phyloP scores from a whole-genome alignment of 2,797 vertebrate genomes.

The Muscicapa striata region DNA sequence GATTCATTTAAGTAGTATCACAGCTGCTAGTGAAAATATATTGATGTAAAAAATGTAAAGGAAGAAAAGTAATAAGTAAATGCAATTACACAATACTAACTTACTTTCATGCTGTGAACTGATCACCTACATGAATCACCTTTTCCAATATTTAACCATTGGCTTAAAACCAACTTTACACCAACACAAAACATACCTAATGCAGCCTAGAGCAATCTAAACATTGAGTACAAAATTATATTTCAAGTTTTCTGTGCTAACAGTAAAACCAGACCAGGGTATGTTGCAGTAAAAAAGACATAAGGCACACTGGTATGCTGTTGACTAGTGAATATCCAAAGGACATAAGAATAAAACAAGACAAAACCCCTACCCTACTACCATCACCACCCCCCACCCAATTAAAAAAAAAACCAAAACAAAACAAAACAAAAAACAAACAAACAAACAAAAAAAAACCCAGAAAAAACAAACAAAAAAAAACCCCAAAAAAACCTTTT shows the following conservation, averaged over 20 bases:
- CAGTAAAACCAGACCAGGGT: background rate
- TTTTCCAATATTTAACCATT: background rate
- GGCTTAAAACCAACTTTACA: background rate
- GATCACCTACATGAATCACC: background rate
- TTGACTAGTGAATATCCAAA: background rate
- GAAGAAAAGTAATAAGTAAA: background rate
- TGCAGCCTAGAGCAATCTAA: background rate
- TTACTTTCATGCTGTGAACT: background rate
- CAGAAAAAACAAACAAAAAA: too few relatives aligned
- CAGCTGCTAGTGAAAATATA: background rate
- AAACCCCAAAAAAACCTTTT: background rate
- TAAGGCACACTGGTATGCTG: background rate
- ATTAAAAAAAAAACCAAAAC: background rate
- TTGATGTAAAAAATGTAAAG: background rate
- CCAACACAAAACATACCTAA: background rate
- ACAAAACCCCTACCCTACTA: rapidly evolving
- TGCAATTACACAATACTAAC: background rate
- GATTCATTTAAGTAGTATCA: background rate
- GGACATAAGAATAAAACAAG: background rate
- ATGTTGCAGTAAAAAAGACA: background rate
- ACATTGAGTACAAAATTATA: background rate
- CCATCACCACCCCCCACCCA: rapidly evolving
- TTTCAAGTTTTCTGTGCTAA: background rate
- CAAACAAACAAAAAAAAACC: too few relatives aligned
- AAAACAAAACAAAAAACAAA: too few relatives aligned